Conservation (phyloP, 2,888 invertebrate species). For the Apodemia duryi region DNA sequence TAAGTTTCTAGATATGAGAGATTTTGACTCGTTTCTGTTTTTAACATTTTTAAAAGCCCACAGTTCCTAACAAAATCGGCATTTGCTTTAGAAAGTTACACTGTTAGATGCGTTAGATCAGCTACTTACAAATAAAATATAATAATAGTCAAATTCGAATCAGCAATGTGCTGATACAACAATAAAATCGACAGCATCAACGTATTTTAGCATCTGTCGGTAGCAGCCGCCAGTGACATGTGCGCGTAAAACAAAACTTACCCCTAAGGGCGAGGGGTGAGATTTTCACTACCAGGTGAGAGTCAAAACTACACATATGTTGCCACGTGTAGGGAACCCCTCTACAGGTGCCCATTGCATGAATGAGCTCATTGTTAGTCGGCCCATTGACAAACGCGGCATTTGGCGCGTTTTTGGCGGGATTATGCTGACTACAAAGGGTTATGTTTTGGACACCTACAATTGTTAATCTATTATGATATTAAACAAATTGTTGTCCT, state of each 20-base stretch:
- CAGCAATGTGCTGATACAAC: conserved; percentile 38
- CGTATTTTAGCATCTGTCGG: conserved; percentile 78
- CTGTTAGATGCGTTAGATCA: neutral
- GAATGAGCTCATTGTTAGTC: conserved; percentile 63
- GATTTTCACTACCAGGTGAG: conserved; percentile 69
- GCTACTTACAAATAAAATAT: neutral
- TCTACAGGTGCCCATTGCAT: conserved; percentile 64
- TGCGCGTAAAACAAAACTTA: conserved; percentile 61
- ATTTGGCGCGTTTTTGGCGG: conserved; percentile 66
- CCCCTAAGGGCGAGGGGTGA: conserved; percentile 63
- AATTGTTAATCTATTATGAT: conserved; percentile 11
- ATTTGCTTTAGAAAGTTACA: neutral
- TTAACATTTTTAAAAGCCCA: too few species aligned
- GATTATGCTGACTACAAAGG: conserved; percentile 44
- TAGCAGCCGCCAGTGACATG: conserved; percentile 72
- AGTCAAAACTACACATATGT: conserved; percentile 52
- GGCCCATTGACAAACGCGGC: conserved; percentile 65
- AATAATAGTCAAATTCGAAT: conserved; percentile 6
- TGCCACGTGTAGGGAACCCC: conserved; percentile 73
- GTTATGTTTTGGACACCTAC: conserved; percentile 38
- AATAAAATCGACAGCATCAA: conserved; percentile 64
- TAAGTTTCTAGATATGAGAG: too few species aligned
- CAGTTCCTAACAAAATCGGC: too few species aligned
- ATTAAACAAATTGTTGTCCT: conserved; percentile 12
- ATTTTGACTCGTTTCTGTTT: too few species aligned